Conservation (phyloP, 2,888 invertebrate species). For the Argynnis bischoffii region DNA sequence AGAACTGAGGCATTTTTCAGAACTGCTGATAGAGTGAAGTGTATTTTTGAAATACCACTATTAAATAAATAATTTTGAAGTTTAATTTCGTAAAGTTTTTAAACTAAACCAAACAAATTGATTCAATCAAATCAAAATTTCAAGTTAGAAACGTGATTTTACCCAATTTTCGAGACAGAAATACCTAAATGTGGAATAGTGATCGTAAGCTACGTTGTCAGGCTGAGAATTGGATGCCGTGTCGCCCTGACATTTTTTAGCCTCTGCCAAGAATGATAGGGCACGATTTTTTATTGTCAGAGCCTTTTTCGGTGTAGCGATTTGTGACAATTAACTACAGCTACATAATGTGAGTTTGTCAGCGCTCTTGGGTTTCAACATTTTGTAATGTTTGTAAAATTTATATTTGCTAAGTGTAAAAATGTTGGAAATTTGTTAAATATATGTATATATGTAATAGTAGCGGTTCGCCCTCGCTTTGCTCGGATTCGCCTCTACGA, state of each 20-base stretch:
- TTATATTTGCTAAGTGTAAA: neutral
- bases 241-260: slow-evolving; percentile 22
- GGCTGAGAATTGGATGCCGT: slow-evolving; percentile 30
- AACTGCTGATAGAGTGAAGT: no score
- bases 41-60: no score
- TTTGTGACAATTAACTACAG: slow-evolving; percentile 16
- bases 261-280: slow-evolving; percentile 22
- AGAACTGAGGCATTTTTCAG: no score
- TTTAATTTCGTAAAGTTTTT: no score
- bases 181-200: slow-evolving; percentile 48
- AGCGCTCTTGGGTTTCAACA: neutral
- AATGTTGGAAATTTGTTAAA: no score
- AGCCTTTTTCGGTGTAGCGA: slow-evolving; percentile 18
- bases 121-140: slow-evolving; percentile 6
- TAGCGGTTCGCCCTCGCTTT: no score
- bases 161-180: slow-evolving; percentile 27
- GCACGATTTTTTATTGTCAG: slow-evolving; percentile 29
- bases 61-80: no score
- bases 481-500: no score
- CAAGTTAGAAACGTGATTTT: slow-evolving; percentile 33
- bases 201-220: slow-evolving; percentile 33
- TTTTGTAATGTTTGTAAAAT: neutral
- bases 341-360: slow-evolving; percentile 2
- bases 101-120: neutral
- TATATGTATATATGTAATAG: no score